Conservation (phyloP, 1,140 invertebrate species). For the Epicauta chinensis region DNA sequence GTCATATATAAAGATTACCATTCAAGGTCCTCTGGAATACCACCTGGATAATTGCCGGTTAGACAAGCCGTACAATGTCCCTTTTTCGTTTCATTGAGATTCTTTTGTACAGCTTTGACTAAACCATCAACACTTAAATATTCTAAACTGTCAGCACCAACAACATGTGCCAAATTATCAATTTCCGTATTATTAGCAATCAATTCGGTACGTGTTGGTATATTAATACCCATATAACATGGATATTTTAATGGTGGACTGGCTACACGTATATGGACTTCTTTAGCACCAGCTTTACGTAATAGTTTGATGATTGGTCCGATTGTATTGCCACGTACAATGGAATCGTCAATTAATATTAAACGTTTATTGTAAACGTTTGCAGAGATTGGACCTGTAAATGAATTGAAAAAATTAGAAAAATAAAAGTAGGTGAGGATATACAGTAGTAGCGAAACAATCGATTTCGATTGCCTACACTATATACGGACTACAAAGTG, state of each 20-base stretch:
- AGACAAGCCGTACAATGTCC: conserved; percentile 81
- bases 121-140: conserved; percentile 92
- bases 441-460: too few species aligned
- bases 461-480: too few species aligned
- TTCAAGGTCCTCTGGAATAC: conserved; percentile 65
- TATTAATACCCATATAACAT: conserved; percentile 99
- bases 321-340: conserved; percentile 95
- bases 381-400: conserved; percentile 72
- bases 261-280: conserved; percentile 94
- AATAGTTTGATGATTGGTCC: conserved; percentile 92
- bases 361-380: conserved; percentile 84
- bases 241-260: conserved; percentile 92
- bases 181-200: conserved; percentile 84
- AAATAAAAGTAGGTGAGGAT: too few species aligned
- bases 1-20: conserved; percentile 61
- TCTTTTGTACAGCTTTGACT: conserved; percentile 74
- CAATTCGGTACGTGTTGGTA: conserved; percentile 92
- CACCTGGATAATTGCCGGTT: conserved; percentile 76
- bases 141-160: conserved; percentile 85
- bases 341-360: conserved; percentile 94
- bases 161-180: conserved; percentile 69
- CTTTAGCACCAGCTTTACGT: conserved; percentile 84
- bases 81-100: conserved; percentile 56
- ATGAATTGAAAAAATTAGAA: not conserved
- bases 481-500: too few species aligned